Conservation (phyloP, 2,797 vertebrate species). For the Anguilla pacifica region DNA sequence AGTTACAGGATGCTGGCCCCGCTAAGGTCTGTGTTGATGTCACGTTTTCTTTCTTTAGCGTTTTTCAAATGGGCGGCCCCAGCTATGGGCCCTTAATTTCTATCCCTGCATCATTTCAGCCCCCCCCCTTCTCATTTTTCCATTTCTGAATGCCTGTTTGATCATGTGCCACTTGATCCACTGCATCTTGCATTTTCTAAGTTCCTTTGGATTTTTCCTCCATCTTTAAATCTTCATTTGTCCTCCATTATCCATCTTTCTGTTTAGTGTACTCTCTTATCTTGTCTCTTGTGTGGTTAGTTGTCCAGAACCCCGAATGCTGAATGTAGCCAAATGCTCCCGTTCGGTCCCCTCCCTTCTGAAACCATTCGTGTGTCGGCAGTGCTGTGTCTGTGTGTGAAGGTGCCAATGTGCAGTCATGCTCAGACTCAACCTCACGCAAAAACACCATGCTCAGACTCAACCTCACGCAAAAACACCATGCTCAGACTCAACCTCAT, state of each 20-base stretch:
- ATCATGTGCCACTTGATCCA: neutral
- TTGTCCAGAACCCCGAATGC: neutral
- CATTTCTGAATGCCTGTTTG: neutral
- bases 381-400: neutral
- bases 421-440: neutral
- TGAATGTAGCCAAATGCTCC: neutral
- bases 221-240: neutral
- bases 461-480: neutral
- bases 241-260: neutral
- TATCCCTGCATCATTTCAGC: slow-evolving; percentile 42
- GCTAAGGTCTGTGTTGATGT: slow-evolving; percentile 79
- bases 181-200: slow-evolving; percentile 11
- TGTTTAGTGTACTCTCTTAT: neutral
- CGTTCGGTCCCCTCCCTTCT: neutral
- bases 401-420: neutral
- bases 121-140: slow-evolving; percentile 22
- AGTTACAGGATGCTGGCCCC: slow-evolving; percentile 83
- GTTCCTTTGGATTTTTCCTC: neutral
- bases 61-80: neutral
- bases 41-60: slow-evolving; percentile 39
- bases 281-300: neutral
- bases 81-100: slow-evolving; percentile 43
- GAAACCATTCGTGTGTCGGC: neutral
- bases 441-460: neutral
- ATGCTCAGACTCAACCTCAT: neutral